Conservation (phyloP, 2,888 invertebrate species). For the Pocota personata region DNA sequence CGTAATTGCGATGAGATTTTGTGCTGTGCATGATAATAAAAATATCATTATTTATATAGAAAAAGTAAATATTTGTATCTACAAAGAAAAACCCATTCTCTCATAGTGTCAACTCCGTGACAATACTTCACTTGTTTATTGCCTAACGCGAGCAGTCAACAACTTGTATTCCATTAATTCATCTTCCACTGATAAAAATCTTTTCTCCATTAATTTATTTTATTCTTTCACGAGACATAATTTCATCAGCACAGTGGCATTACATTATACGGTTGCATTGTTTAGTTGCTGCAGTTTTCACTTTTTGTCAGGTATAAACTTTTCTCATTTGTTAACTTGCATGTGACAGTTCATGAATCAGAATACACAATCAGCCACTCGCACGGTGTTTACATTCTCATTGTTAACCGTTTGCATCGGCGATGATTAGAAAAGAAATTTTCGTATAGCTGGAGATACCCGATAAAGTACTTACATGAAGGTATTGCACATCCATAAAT, state of each 20-base stretch:
- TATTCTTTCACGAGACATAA: constrained; percentile 30
- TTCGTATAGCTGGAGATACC: neutral
- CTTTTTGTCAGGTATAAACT: constrained; percentile 49
- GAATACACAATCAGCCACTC: constrained; percentile 35
- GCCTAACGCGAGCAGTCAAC: neutral
- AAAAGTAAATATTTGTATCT: too few relatives aligned
- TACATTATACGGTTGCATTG: constrained; percentile 31
- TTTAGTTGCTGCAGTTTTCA: constrained; percentile 47
- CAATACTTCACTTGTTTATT: neutral
- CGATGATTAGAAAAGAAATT: neutral
- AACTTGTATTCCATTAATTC: neutral
- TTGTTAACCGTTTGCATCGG: constrained; percentile 21
- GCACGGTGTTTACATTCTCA: neutral
- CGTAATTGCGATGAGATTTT: too few relatives aligned
- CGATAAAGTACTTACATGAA: neutral
- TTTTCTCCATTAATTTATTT: constrained; percentile 1
- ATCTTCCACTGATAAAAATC: neutral
- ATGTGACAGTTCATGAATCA: constrained; percentile 48
- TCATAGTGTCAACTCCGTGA: neutral
- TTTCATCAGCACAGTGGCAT: constrained; percentile 7
- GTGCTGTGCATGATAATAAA: too few relatives aligned
- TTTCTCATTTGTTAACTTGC: constrained; percentile 56
- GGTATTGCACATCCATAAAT: neutral
- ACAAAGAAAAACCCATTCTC: neutral
- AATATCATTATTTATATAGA: too few relatives aligned